These are phyloP conservation scores for Pseudochirops corinnae DNA, from an alignment of 2,797 vertebrate genomes.

Conservation along the genomic window DNA sequence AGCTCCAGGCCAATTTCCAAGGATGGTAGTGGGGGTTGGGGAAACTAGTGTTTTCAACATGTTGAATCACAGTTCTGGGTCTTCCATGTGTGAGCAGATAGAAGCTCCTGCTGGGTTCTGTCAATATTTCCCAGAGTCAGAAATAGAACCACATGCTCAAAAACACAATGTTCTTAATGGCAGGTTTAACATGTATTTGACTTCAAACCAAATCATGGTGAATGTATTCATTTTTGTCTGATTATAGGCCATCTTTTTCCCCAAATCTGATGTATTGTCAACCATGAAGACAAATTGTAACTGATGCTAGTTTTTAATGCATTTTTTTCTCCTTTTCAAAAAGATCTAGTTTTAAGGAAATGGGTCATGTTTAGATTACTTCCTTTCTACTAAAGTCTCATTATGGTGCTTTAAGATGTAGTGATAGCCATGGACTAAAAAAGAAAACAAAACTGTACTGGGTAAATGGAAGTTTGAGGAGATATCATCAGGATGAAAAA, in stretches of 20 bases:
- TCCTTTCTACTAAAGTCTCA: background rate
- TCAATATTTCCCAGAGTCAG: background rate
- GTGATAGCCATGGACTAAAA: background rate
- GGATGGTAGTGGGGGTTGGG: background rate
- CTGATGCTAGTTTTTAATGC: background rate
- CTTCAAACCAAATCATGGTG: background rate
- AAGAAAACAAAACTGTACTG: background rate
- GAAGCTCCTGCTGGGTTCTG: background rate
- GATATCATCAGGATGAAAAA: background rate
- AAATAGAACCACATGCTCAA: constrained; percentile 11
- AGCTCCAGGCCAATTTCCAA: constrained; percentile 11
- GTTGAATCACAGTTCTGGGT: background rate
- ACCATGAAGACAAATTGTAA: background rate
- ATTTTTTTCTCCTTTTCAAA: background rate
- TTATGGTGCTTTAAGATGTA: background rate
- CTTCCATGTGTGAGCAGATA: background rate
- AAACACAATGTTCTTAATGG: background rate
- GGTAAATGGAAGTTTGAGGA: background rate
- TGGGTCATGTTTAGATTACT: background rate
- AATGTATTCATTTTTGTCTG: background rate
- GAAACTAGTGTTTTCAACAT: constrained; percentile 1
- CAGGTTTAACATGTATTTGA: background rate
- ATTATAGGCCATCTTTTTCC: background rate
- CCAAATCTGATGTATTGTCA: background rate
- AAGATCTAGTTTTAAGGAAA: background rate